Evolutionary conservation across 2,888 invertebrate genomes (phyloP), one percentile per base, ranked within the genome.

Genomic region (Tillus elongatus): DNA sequence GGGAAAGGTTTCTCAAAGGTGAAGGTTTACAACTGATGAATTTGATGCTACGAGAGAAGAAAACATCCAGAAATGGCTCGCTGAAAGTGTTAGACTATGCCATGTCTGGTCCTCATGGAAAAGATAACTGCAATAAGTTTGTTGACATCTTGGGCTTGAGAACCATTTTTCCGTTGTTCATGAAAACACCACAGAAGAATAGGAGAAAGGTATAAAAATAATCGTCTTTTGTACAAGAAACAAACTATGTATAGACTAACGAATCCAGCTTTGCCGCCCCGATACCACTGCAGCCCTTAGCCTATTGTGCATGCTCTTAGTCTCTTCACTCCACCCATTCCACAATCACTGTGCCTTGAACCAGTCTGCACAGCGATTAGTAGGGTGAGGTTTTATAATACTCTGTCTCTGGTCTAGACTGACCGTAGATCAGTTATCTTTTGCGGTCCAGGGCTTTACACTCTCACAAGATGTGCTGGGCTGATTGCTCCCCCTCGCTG

Each of bases 1-100:
- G 95, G 33, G 89, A 91, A 45, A 77, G 84, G 39, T 99, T 99
- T 64, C 71, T 98, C 15, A 82, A 86, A 53, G 98, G 93, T 2
- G 98, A 99, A 71, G 98, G 98, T 2, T 70, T 97, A 33, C 98
- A 99, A 64, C 75, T 99, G 30, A 98, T 99, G 98, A 98, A 97
- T 68, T 75, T 99, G 41, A 97, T 99, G 95, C 71, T 99, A 26
- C 77, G 91, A 44, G 97, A 98, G 63, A 96, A 96, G 70, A 97
- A 97, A 68, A 79, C 89, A 69, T 92, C 92, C 0, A 75, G 97
- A 8, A 92, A 92, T 63, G 95, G 97, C 28, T 96, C 96, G 0
- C 68, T 99, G 1, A 97, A 96, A 68, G 93, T 96, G 2, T 70
- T 99, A n/a, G 91, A 97, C 67, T 93, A 96, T 67, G 95, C 97